phyloP scores from a whole-genome alignment of 1,140 invertebrate genomes.

The Drosophila orena region DNA sequence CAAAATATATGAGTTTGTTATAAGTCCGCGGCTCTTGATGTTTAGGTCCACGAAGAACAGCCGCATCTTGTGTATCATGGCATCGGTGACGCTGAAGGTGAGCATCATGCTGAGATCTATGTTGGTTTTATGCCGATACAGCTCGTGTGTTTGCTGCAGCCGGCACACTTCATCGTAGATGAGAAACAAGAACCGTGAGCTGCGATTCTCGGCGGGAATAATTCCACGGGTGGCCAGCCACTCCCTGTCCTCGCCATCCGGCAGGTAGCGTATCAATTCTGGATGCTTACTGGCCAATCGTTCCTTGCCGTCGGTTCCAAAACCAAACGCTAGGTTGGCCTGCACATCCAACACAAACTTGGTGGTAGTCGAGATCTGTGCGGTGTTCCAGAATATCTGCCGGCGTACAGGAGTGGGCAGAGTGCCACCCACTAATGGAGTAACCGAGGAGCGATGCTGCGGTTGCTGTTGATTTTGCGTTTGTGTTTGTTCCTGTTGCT shows the following conservation, averaged over 20 bases:
- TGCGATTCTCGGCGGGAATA: slow-evolving; percentile 74
- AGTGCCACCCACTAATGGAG: slow-evolving; percentile 49
- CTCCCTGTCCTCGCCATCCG: slow-evolving; percentile 78
- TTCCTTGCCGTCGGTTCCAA: slow-evolving; percentile 78
- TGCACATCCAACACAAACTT: slow-evolving; percentile 83
- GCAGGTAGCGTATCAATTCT: slow-evolving; percentile 80
- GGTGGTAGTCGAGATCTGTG: slow-evolving; percentile 74
- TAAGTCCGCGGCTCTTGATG: slow-evolving; percentile 82
- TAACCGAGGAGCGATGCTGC: slow-evolving; percentile 19
- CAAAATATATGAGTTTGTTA: slow-evolving; percentile 77
- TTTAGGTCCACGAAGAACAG: slow-evolving; percentile 81
- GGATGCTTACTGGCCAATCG: slow-evolving; percentile 83
- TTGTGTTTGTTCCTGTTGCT: slow-evolving; percentile 22
- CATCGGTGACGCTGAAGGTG: slow-evolving; percentile 74
- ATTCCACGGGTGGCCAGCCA: slow-evolving; percentile 77
- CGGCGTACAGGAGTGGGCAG: slow-evolving; percentile 68
- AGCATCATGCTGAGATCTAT: slow-evolving; percentile 75
- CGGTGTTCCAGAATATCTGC: slow-evolving; percentile 84
- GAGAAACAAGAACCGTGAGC: slow-evolving; percentile 77
- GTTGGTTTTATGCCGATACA: slow-evolving; percentile 67
- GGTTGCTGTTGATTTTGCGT: slow-evolving; percentile 13
- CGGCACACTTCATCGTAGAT: slow-evolving; percentile 79
- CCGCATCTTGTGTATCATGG: slow-evolving; percentile 83
- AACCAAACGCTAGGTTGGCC: slow-evolving; percentile 82
- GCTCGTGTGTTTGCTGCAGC: slow-evolving; percentile 70